phyloP scores from a whole-genome alignment of 1,140 invertebrate genomes.

The Bombus waltoni region DNA sequence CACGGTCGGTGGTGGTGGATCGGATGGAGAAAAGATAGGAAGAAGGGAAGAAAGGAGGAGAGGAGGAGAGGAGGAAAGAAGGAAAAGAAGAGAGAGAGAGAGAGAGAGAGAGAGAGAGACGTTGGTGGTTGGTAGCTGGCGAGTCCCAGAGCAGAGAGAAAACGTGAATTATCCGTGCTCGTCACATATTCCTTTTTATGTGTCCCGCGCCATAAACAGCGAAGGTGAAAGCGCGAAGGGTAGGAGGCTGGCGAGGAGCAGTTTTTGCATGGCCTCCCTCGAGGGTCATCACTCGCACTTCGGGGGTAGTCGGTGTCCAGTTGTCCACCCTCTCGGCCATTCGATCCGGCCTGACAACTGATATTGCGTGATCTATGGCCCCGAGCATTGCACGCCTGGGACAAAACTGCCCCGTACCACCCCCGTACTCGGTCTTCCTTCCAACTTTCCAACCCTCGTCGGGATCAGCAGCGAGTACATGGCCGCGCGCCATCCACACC shows the following conservation, averaged over 20 bases:
- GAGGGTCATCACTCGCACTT: slow-evolving; percentile 82
- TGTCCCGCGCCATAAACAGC: slow-evolving; percentile 77
- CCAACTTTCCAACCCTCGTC: slow-evolving; percentile 70
- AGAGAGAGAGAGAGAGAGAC: neutral
- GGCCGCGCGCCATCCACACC: neutral
- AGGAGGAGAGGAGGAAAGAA: too few relatives aligned
- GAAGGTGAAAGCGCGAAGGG: slow-evolving; percentile 59
- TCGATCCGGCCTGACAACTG: slow-evolving; percentile 80
- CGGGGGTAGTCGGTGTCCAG: slow-evolving; percentile 75
- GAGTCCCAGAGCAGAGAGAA: slow-evolving; percentile 47
- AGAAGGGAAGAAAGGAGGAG: neutral
- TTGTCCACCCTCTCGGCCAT: slow-evolving; percentile 68
- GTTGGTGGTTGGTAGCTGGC: neutral
- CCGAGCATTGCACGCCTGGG: slow-evolving; percentile 81
- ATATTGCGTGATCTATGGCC: slow-evolving; percentile 83
- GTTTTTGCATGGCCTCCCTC: slow-evolving; percentile 79
- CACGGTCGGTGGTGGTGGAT: neutral
- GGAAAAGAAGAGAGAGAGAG: neutral
- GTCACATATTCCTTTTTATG: slow-evolving; percentile 83
- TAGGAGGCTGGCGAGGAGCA: slow-evolving; percentile 49
- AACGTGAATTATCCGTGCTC: slow-evolving; percentile 80
- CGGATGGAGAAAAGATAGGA: neutral
- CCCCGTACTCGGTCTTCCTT: slow-evolving; percentile 50
- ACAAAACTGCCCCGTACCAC: slow-evolving; percentile 73
- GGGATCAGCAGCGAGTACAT: slow-evolving; percentile 11